Evolutionary conservation across 2,888 invertebrate species (phyloP).

Genomic region (Anoncus sp.): DNA sequence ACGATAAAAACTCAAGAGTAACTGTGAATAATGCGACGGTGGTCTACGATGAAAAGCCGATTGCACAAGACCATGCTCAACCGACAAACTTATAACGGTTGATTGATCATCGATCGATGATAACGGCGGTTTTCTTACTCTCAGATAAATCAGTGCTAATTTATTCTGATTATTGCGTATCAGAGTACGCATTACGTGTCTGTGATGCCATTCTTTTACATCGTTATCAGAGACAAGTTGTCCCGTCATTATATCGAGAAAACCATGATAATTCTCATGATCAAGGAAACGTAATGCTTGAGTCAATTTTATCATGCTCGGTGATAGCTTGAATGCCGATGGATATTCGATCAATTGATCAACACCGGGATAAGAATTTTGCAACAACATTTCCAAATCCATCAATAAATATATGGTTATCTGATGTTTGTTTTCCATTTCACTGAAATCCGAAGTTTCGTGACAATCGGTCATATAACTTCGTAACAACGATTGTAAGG

Average conservation of each 20-base stretch:
- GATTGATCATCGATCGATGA: constrained; percentile 84
- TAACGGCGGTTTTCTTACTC: constrained; percentile 86
- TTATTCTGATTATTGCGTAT: constrained; percentile 88
- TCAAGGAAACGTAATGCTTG: constrained; percentile 96
- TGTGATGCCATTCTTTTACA: constrained; percentile 90
- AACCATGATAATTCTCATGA: constrained; percentile 91
- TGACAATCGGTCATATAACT: constrained; percentile 86
- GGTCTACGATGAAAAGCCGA: constrained; percentile 79
- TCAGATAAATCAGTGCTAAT: constrained; percentile 89
- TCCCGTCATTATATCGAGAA: constrained; percentile 78
- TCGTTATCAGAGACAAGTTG: constrained; percentile 81
- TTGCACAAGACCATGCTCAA: constrained; percentile 78
- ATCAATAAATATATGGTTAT: constrained; percentile 92
- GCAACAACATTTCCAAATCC: constrained; percentile 90
- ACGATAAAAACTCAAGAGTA: constrained; percentile 76
- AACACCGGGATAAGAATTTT: constrained; percentile 87
- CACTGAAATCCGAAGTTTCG: constrained; percentile 85
- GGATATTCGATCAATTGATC: constrained; percentile 92
- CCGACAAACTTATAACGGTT: constrained; percentile 75
- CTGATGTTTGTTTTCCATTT: constrained; percentile 90
- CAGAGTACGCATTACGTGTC: constrained; percentile 87
- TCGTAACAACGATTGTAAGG: constrained; percentile 90
- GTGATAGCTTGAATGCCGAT: constrained; percentile 90
- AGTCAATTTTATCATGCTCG: constrained; percentile 90
- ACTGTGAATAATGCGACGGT: constrained; percentile 76